A percentile compares a stretch with the other conserved stretches of the same genome.
Conservation (phyloP, 2,797 vertebrate species). For the Pampus argenteus region DNA sequence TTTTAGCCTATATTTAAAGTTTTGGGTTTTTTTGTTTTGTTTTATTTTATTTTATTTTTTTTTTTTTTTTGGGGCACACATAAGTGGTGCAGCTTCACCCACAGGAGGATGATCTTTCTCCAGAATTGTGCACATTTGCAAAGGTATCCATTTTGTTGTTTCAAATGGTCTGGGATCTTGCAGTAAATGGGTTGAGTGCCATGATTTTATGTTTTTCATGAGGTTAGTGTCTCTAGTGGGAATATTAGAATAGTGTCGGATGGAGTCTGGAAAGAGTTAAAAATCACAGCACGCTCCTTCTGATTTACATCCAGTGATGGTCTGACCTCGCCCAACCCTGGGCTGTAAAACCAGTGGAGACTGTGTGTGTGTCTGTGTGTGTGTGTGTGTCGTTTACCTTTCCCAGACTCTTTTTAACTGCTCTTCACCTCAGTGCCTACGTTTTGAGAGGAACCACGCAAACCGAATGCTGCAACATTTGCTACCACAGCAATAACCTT, state of each 20-base stretch:
- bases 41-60: not conserved
- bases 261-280: constrained; percentile 41
- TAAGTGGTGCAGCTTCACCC: constrained; percentile 40
- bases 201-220: constrained; percentile 54
- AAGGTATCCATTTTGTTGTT: constrained; percentile 64
- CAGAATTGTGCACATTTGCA: constrained; percentile 66
- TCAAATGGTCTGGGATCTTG: constrained; percentile 53
- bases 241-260: constrained; percentile 34
- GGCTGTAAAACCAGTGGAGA: constrained; percentile 56
- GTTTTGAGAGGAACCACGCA: constrained; percentile 83
- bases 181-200: constrained; percentile 66
- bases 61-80: constrained; percentile 31
- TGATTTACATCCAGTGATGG: constrained; percentile 31
- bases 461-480: constrained; percentile 84
- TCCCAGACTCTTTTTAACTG: constrained; percentile 86
- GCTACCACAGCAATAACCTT: constrained; percentile 85
- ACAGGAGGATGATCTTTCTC: constrained; percentile 44
- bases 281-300: constrained; percentile 37
- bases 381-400: constrained; percentile 83
- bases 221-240: constrained; percentile 42
- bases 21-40: constrained; percentile 8
- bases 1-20: constrained; percentile 25
- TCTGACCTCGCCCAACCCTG: constrained; percentile 8
- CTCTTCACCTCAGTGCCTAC: constrained; percentile 97
- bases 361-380: constrained; percentile 57